Conservation (phyloP, 1,140 invertebrate genomes). For the Plectrocnemia conspersa region DNA sequence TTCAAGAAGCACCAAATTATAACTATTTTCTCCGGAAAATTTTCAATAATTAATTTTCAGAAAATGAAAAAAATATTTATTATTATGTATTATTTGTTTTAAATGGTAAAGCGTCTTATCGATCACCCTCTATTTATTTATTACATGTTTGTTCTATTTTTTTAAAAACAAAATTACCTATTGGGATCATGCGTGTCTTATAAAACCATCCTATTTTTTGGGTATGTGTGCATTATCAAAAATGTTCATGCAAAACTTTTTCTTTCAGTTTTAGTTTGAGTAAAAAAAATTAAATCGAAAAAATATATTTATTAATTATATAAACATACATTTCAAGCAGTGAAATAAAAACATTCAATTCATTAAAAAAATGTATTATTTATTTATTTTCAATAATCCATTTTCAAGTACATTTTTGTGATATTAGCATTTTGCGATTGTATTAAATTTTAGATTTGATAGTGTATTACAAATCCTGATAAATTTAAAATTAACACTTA, state of each 20-base stretch:
- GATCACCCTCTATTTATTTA: no score
- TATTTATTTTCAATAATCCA: background rate
- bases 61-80: no score
- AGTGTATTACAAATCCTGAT: no score
- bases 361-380: constrained; percentile 11
- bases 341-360: background rate
- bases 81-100: no score
- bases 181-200: background rate
- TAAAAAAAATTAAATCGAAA: background rate
- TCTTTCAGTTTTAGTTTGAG: background rate
- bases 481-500: no score
- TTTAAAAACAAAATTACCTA: background rate
- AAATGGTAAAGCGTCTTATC: no score
- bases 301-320: background rate
- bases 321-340: background rate
- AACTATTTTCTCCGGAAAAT: no score
- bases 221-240: background rate
- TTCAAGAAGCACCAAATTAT: no score
- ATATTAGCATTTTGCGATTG: no score
- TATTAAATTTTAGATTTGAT: no score
- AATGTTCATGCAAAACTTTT: background rate
- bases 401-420: background rate
- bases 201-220: background rate
- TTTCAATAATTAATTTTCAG: no score
- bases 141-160: background rate